These are phyloP conservation scores for Cotesia vestalis DNA, from an alignment of 1,140 invertebrate species.

Conservation along the genomic window DNA sequence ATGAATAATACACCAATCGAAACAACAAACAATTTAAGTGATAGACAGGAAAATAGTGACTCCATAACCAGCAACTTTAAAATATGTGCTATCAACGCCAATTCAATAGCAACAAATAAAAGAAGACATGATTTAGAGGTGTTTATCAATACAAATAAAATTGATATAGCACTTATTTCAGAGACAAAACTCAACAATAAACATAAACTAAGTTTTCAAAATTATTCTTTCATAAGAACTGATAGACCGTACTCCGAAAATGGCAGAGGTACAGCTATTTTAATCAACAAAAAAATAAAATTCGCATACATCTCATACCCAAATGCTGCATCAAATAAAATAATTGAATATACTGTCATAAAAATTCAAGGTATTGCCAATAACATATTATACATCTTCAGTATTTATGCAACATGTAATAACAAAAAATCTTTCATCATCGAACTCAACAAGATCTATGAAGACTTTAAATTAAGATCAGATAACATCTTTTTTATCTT, in stretches of 20 bases:
- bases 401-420: not conserved
- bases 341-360: constrained; percentile 50
- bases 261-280: constrained; percentile 29
- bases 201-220: constrained; percentile 21
- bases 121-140: constrained; percentile 18
- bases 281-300: constrained; percentile 11
- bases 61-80: not conserved
- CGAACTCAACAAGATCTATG: constrained; percentile 19
- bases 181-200: constrained; percentile 29
- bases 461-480: constrained; percentile 13
- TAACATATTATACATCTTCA: constrained; percentile 18
- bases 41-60: not conserved
- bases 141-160: constrained; percentile 2
- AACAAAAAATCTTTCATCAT: not conserved
- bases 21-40: not conserved
- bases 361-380: constrained; percentile 25
- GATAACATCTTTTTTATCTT: constrained; percentile 30
- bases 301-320: constrained; percentile 2
- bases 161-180: constrained; percentile 25
- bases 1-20: not conserved
- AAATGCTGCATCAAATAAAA: not conserved
- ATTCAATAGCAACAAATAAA: constrained; percentile 18
- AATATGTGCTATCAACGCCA: constrained; percentile 29
- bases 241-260: constrained; percentile 15
- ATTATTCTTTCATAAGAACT: constrained; percentile 19